A percentile compares a stretch with the other conserved stretches of the same genome.
phyloP scores from a whole-genome alignment of 2,888 invertebrate genomes.

The Anaspis maculata region DNA sequence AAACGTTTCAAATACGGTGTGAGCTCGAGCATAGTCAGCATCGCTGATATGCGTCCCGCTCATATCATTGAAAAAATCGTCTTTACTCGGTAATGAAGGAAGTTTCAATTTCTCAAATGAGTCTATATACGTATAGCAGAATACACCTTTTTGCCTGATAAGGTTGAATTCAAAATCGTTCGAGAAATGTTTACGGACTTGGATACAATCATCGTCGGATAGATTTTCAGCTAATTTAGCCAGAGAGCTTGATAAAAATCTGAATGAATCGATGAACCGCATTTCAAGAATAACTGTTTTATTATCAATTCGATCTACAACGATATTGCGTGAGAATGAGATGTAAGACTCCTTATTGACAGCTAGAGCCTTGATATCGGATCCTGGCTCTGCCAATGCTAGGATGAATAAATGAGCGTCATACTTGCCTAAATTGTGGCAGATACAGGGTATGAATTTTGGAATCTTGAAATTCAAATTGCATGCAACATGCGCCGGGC shows the following conservation, averaged over 20 bases:
- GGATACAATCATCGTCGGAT: not conserved
- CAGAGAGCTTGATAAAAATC: slow-evolving; percentile 1
- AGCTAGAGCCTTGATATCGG: slow-evolving; percentile 1
- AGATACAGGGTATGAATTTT: slow-evolving; percentile 2
- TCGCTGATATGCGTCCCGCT: slow-evolving; percentile 15
- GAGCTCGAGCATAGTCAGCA: slow-evolving; percentile 27
- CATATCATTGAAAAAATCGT: slow-evolving; percentile 18
- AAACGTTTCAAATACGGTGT: slow-evolving; percentile 26
- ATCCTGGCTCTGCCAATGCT: not conserved
- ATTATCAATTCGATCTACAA: not conserved
- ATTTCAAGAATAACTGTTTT: not conserved
- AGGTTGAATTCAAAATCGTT: slow-evolving; percentile 14
- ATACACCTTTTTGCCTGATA: slow-evolving; percentile 24
- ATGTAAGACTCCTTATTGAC: slow-evolving; percentile 1
- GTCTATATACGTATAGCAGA: slow-evolving; percentile 27
- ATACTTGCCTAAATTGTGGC: slow-evolving; percentile 3
- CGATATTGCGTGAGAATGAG: not conserved
- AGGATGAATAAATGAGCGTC: slow-evolving; percentile 1
- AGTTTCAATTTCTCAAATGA: slow-evolving; percentile 14
- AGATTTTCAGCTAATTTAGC: slow-evolving; percentile 3
- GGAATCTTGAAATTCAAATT: not conserved
- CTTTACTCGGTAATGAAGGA: slow-evolving; percentile 14
- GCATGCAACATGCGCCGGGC: slow-evolving; percentile 1
- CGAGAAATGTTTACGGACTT: not conserved
- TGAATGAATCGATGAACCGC: not conserved